phyloP scores from a whole-genome alignment of 2,888 invertebrate genomes.

The Corbicula japonica region DNA sequence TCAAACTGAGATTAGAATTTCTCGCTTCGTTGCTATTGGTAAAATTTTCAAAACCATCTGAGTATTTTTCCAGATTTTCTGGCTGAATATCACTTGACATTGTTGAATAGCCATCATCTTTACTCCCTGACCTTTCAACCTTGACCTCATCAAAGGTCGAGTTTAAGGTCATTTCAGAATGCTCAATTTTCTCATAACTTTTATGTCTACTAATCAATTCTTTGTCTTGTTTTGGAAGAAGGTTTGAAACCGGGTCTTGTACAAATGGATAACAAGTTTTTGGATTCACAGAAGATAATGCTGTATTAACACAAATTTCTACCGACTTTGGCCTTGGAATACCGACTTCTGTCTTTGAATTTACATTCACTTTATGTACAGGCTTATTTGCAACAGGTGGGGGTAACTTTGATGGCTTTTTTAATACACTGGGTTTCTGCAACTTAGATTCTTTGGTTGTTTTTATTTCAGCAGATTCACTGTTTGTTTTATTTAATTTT shows the following conservation, averaged over 20 bases:
- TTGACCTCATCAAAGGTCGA: constrained; percentile 63
- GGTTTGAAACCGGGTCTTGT: constrained; percentile 22
- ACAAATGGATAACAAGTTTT: constrained; percentile 38
- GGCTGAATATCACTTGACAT: constrained; percentile 84
- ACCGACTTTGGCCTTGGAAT: constrained; percentile 56
- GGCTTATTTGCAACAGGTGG: constrained; percentile 73
- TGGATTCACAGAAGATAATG: constrained; percentile 27
- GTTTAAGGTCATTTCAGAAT: constrained; percentile 41
- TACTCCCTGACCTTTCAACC: constrained; percentile 81
- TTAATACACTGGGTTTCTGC: constrained; percentile 43
- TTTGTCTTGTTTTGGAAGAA: constrained; percentile 41
- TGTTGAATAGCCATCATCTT: constrained; percentile 83
- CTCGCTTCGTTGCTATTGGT: constrained; percentile 72
- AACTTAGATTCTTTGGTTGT: constrained; percentile 24
- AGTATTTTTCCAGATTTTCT: constrained; percentile 78
- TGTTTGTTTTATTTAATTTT: constrained; percentile 6
- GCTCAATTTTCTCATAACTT: constrained; percentile 41
- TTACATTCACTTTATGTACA: constrained; percentile 22
- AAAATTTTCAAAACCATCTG: constrained; percentile 74
- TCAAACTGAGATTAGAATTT: constrained; percentile 71
- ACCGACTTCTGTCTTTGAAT: constrained; percentile 19
- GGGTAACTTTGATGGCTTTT: constrained; percentile 64
- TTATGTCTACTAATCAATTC: constrained; percentile 26
- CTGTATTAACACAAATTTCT: constrained; percentile 63
- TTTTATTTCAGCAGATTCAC: constrained; percentile 30